Percentiles rank a stretch among this genome's conserved stretches.
phyloP scores from a whole-genome alignment of 2,888 invertebrate genomes.

The Gordius sp. region DNA sequence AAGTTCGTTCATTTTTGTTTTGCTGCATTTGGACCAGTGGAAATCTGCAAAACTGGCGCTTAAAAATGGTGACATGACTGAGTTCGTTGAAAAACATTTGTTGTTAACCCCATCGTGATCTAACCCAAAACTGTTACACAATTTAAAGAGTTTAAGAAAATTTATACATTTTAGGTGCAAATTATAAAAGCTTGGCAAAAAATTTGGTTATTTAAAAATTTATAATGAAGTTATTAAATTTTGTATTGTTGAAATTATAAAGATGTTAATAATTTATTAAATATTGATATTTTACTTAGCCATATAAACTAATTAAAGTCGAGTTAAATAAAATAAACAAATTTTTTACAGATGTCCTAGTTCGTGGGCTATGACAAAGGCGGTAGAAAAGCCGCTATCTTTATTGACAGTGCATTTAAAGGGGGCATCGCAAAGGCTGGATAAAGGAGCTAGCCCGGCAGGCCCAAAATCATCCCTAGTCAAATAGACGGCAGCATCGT shows the following conservation, averaged over 20 bases:
- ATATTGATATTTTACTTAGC: too few relatives aligned
- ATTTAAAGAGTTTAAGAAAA: too few relatives aligned
- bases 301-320: too few relatives aligned
- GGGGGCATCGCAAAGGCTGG: slow-evolving; percentile 24
- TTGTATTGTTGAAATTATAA: too few relatives aligned
- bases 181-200: too few relatives aligned
- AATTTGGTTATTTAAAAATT: too few relatives aligned
- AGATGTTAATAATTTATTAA: too few relatives aligned
- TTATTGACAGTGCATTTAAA: slow-evolving; percentile 25
- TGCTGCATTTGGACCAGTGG: slow-evolving; percentile 12
- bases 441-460: slow-evolving; percentile 31
- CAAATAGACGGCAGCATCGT: slow-evolving; percentile 47
- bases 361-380: slow-evolving; percentile 26
- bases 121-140: slow-evolving; percentile 12
- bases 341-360: too few relatives aligned
- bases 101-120: slow-evolving; percentile 4
- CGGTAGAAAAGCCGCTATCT: slow-evolving; percentile 25
- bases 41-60: not conserved
- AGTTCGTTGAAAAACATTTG: not conserved
- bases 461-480: slow-evolving; percentile 46
- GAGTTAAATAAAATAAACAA: not conserved
- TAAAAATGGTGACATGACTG: slow-evolving; percentile 9
- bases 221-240: too few relatives aligned
- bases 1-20: not conserved
- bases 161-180: too few relatives aligned